Evolutionary conservation across 2,797 vertebrate species (phyloP).

Genomic region (Chelmon rostratus): DNA sequence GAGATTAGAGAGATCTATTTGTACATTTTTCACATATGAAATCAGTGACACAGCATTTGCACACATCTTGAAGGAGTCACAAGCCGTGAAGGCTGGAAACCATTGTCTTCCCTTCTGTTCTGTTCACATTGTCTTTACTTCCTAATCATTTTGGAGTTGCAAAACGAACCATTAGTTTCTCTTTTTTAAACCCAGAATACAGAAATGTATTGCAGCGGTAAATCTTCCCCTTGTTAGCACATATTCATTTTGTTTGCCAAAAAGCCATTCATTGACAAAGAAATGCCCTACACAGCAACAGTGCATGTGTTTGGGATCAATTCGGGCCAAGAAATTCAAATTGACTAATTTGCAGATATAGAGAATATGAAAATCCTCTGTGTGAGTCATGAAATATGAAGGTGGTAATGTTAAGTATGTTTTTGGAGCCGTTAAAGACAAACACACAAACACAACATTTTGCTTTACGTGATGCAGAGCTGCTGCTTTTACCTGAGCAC

Average conservation of each 20-base stretch:
- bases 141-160: background rate
- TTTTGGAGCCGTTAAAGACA: no score
- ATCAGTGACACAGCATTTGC: background rate
- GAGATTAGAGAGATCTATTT: background rate
- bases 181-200: no score
- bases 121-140: background rate
- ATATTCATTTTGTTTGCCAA: background rate
- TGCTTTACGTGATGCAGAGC: no score
- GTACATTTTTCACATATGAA: no score
- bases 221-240: background rate
- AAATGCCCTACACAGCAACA: no score
- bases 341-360: background rate
- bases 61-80: background rate
- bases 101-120: background rate
- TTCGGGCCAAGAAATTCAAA: background rate
- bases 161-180: background rate
- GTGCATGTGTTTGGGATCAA: background rate
- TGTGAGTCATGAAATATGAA: background rate
- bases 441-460: no score
- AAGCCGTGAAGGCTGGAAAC: background rate
- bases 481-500: conserved; percentile 84
- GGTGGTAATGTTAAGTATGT: background rate
- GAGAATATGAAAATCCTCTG: background rate
- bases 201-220: no score
- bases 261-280: background rate